Evolutionary conservation across 2,797 vertebrate species (phyloP), one percentile per base, ranked within the genome.

Genomic region (Parauchenoglanis ngamensis): DNA sequence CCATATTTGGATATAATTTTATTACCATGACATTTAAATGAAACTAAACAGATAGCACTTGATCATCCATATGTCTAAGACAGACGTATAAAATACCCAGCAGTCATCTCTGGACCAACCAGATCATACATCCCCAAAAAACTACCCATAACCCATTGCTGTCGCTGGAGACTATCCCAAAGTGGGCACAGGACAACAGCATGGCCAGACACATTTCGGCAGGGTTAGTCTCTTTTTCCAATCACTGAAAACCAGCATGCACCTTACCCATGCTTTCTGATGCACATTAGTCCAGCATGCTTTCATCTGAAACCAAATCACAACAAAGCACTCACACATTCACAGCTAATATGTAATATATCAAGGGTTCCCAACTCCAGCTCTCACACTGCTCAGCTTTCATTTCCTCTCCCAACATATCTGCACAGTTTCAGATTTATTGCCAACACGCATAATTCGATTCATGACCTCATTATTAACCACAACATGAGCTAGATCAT

Each of bases 211-310:
- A 88, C 72, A 83, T 89, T 85, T 89, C 86, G 85, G 84, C 76
- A 68, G 85, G 85, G 88, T 88, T 87, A 80, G 76, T 90, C 80
- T 84, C 83, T 75, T 81, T 35, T 61, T 89, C 89, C 84, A 89
- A 80, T 73, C 85, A 86, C 87, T 90, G 70, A 86, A 54, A 81
- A 86, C 79, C 84, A 77, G 68, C 93, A 94, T 94, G 94, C 94
- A 93, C 88, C 89, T 90, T 87, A 89, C 81, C 83, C 94, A 95
- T 94, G 94, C 94, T 93, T 79, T 89, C 90, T 91, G 91, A 93
- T 94, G 92, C 92, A 94, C 91, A 92, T 92, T 89, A 90, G 86
- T 91, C 88, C 83, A 87, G 91, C 93, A 95, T 95, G 94, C 92
- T 23, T 87, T 90, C 44, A 85, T 87, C 72, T 85, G 84, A 54